phyloP scores from a whole-genome alignment of 2,113 vertebrate genomes.

The Sturnus vulgaris region DNA sequence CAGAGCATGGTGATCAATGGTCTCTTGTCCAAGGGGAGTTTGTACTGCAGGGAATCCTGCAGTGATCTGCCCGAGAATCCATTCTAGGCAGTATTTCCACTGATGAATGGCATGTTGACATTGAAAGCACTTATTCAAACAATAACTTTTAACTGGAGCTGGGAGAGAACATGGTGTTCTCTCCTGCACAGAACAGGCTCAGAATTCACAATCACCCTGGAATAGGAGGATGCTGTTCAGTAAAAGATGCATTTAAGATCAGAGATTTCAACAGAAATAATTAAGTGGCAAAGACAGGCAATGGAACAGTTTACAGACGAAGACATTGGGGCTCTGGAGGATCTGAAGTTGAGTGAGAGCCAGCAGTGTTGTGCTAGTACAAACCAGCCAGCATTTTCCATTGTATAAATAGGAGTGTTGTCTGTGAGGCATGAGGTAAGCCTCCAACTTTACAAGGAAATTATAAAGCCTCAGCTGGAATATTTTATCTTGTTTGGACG shows the following conservation, averaged over 20 bases:
- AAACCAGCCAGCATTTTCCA: constrained; percentile 25
- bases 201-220: not conserved
- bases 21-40: not conserved
- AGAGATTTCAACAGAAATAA: not conserved
- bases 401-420: constrained; percentile 12
- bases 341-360: not conserved
- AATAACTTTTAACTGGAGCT: not conserved
- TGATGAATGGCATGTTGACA: not conserved
- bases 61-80: not conserved
- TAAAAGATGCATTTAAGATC: not conserved
- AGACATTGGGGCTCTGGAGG: not conserved
- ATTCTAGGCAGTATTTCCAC: not conserved
- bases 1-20: not conserved
- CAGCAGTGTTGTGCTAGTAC: constrained; percentile 12
- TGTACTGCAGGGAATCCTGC: not conserved
- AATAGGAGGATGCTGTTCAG: not conserved
- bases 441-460: constrained; percentile 28
- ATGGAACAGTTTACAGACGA: constrained; percentile 4
- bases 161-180: constrained; percentile 2
- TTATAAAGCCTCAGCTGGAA: constrained; percentile 38
- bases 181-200: not conserved
- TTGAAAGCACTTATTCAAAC: not conserved
- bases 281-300: constrained; percentile 6
- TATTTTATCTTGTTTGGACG: constrained; percentile 41
- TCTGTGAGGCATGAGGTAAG: constrained; percentile 16